Conservation (phyloP, 1,140 invertebrate genomes). For the Cydia strobilella region DNA sequence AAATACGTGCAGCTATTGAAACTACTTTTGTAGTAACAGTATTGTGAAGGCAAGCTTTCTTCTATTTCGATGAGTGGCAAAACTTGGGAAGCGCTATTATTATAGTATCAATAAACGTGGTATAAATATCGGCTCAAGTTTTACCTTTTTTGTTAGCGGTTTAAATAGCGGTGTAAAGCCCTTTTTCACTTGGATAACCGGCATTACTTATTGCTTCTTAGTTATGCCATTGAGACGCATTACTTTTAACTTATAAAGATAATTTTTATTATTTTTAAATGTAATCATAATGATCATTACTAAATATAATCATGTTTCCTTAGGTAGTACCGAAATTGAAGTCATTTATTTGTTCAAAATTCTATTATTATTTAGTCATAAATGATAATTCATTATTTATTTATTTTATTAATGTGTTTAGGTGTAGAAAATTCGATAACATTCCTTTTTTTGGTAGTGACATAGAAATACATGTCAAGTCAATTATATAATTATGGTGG, state of each 20-base stretch:
- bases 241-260: not conserved
- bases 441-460: not conserved
- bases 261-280: not conserved
- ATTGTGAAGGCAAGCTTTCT: not conserved
- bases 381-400: constrained; percentile 4
- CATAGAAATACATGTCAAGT: not conserved
- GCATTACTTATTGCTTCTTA: not conserved
- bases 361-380: not conserved
- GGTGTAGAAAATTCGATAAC: not conserved
- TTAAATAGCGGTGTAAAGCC: no score
- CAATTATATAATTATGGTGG: constrained; percentile 6
- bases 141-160: no score
- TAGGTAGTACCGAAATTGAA: constrained; percentile 3
- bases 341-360: constrained; percentile 22
- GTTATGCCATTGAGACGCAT: not conserved
- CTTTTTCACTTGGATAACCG: no score
- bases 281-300: constrained; percentile 27
- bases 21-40: not conserved
- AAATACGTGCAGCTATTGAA: not conserved
- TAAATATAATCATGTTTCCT: constrained; percentile 7
- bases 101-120: no score
- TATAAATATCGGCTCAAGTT: no score
- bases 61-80: not conserved
- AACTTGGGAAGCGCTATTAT: not conserved
- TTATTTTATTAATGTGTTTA: not conserved